These are phyloP conservation scores for Empidonax alnorum DNA, from an alignment of 2,113 vertebrate species.

Conservation along the genomic window DNA sequence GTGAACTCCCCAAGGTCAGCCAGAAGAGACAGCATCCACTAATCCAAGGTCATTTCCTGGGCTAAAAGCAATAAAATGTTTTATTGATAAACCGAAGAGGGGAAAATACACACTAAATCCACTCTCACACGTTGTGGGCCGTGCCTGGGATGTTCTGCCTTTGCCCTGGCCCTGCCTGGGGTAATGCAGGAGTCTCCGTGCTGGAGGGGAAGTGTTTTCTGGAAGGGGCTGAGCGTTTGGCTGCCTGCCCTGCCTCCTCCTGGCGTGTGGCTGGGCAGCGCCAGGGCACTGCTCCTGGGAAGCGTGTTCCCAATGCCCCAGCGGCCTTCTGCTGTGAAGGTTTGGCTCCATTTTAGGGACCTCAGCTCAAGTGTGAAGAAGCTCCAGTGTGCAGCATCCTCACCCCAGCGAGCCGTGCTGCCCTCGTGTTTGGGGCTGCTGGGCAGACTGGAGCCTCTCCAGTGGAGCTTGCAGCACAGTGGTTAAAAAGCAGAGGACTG, in stretches of 20 bases:
- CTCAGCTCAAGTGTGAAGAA: background rate
- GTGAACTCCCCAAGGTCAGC: conserved; percentile 84
- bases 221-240: background rate
- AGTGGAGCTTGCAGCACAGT: conserved; percentile 4
- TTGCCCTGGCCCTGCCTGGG: background rate
- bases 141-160: background rate
- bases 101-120: conserved; percentile 33
- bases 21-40: conserved; percentile 78
- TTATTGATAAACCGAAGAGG: conserved; percentile 84
- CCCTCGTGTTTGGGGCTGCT: background rate
- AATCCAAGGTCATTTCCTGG: conserved; percentile 85
- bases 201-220: background rate
- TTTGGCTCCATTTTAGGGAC: conserved; percentile 18
- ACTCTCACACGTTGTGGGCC: background rate
- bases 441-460: background rate
- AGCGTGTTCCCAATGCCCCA: background rate
- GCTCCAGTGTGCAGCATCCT: background rate
- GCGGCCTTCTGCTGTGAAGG: background rate
- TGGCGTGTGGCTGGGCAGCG: background rate
- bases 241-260: conserved; percentile 22
- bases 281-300: background rate
- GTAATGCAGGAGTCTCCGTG: background rate
- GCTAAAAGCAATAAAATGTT: conserved; percentile 92
- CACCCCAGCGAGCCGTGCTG: accelerated
- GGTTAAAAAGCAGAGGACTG: conserved; percentile 36